These are phyloP conservation scores for Penaeus japonicus DNA, from an alignment of 1,140 invertebrate species.

Conservation along the genomic window DNA sequence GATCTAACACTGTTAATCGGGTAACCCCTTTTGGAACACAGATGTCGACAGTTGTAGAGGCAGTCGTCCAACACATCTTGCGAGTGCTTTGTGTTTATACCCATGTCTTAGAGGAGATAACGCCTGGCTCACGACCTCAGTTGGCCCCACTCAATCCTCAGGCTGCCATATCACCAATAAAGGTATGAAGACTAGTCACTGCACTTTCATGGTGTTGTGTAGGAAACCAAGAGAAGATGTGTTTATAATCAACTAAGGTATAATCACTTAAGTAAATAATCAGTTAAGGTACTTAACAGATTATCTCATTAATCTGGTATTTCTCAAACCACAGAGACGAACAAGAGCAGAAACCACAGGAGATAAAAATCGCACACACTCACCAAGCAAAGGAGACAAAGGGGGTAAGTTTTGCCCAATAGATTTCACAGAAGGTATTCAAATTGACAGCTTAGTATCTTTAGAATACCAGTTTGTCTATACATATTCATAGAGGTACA, in stretches of 20 bases:
- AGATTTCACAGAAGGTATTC: not conserved
- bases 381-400: conserved; percentile 48
- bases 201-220: too few relatives aligned
- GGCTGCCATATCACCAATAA: conserved; percentile 65
- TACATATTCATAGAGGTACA: too few relatives aligned
- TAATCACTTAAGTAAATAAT: too few relatives aligned
- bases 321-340: conserved; percentile 65
- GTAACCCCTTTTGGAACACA: conserved; percentile 41
- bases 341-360: conserved; percentile 48
- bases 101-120: conserved; percentile 78
- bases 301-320: not conserved
- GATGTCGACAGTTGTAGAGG: conserved; percentile 68
- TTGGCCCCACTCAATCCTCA: conserved; percentile 70
- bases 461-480: too few relatives aligned
- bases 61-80: conserved; percentile 74
- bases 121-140: conserved; percentile 63
- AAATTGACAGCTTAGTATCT: too few relatives aligned
- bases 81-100: conserved; percentile 78
- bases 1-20: not conserved
- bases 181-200: conserved; percentile 65
- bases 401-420: conserved; percentile 4
- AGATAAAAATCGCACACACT: conserved; percentile 28
- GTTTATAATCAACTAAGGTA: too few relatives aligned
- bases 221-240: too few relatives aligned
- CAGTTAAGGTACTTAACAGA: not conserved